Base-by-base conservation (phyloP, 2,113 vertebrate species). In the Corythoichthys haematopterus region DNA sequence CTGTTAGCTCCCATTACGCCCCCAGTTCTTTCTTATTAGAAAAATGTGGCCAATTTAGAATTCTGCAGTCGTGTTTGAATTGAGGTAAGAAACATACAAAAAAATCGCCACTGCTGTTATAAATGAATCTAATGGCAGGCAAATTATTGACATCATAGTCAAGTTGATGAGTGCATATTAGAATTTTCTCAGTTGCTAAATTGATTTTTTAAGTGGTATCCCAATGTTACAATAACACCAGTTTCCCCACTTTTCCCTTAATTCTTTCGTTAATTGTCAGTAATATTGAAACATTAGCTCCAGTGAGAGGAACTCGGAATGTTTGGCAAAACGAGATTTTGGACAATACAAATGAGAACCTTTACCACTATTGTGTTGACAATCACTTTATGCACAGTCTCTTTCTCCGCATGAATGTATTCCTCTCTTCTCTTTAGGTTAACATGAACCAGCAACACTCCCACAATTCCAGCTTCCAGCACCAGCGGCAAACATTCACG, bases 371-470 rank as follows among this genome's bases (percentile, higher is more conserved):
- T 28, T 28, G 9, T 43, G 40, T 43, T 43, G 40, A 43, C 40
- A 43, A 43, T 43, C 40, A 8, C 6, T 43, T 43, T 40, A 28
- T 28, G 20, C 20, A 28, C 20, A 28, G 20, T 35, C 3, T 14
- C 53, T 14, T 56, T 7, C 1, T 52, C 33, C 6, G 57, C 37
- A 20, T n/a, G 1, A 58, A 15, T 37, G 35, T 58, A 6, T 2
- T n/a, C 40, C 15, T 60, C 16, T 59, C 7, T 43, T 43, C n/a
- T 2, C n/a, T n/a, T 14, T 9, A 81, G 78, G 38, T 28, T 35
- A 46, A n/a, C 61, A 89, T 85, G 86, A 80, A 85, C 38, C 81
- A 48, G 33, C 71, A 64, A 69, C 83, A 70, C 70, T 65, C 72
- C 33, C 71, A 72, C 53, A 64, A 63, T 55, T 75, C 70, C 28